Evolutionary conservation across 1,140 invertebrate genomes (phyloP).

Genomic region (Kradibia gibbosae): DNA sequence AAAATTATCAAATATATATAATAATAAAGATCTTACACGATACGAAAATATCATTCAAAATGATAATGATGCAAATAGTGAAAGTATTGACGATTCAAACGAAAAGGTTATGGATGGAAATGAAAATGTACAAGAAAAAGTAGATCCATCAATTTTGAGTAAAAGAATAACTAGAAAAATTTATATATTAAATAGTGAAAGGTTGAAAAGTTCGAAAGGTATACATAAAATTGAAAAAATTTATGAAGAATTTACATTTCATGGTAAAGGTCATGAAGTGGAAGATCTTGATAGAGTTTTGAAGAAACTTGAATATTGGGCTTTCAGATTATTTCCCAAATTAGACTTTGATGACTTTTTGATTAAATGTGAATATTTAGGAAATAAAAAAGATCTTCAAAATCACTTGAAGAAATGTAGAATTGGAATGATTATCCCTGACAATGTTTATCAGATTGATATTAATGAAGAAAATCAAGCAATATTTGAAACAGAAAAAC

Average conservation of each 20-base stretch:
- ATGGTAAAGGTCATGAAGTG: constrained; percentile 88
- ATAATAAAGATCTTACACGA: constrained; percentile 55
- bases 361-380: constrained; percentile 85
- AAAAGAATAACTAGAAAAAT: constrained; percentile 74
- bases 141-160: constrained; percentile 51
- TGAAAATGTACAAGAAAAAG: constrained; percentile 37
- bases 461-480: constrained; percentile 54
- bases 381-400: constrained; percentile 80
- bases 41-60: constrained; percentile 56
- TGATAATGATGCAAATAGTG: constrained; percentile 36
- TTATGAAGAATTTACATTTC: constrained; percentile 88
- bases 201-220: constrained; percentile 83
- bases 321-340: constrained; percentile 90
- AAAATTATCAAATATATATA: constrained; percentile 46
- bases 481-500: constrained; percentile 48
- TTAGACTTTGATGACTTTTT: constrained; percentile 89
- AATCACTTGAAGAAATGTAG: constrained; percentile 77
- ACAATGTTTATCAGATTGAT: constrained; percentile 54
- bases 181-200: constrained; percentile 79
- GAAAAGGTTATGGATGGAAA: constrained; percentile 52
- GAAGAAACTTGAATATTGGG: constrained; percentile 92
- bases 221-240: constrained; percentile 83
- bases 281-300: constrained; percentile 87
- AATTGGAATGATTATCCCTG: constrained; percentile 74
- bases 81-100: constrained; percentile 33